Conservation (phyloP, 1,140 invertebrate genomes). For the Drosophila quadrilineata region DNA sequence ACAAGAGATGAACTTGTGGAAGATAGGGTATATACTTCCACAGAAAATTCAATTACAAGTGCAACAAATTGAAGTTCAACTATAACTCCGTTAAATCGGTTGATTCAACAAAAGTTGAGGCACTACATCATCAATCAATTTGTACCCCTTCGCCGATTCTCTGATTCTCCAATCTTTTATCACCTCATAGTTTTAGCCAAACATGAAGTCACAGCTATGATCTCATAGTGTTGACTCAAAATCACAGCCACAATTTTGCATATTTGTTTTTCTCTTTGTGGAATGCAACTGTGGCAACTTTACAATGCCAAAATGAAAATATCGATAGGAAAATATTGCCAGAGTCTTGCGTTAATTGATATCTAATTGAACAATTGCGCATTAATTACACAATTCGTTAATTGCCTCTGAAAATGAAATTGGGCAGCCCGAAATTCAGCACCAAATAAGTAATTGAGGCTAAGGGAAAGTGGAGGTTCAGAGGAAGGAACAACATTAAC, state of each 20-base stretch:
- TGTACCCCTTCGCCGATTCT: too few species aligned
- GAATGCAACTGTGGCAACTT: slow-evolving; percentile 18
- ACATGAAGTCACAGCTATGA: slow-evolving; percentile 44
- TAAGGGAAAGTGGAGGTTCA: slow-evolving; percentile 1
- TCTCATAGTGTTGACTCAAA: slow-evolving; percentile 45
- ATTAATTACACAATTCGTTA: slow-evolving; percentile 63
- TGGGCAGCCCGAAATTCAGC: slow-evolving; percentile 17
- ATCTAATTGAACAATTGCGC: slow-evolving; percentile 60
- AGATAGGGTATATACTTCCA: too few species aligned
- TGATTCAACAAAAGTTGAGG: too few species aligned
- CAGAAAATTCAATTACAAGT: too few species aligned
- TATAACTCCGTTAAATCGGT: too few species aligned
- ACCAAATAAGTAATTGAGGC: slow-evolving; percentile 1
- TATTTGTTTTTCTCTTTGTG: too few species aligned
- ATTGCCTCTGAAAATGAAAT: slow-evolving; percentile 63
- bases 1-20: background rate
- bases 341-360: slow-evolving; percentile 57
- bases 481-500: slow-evolving; percentile 16
- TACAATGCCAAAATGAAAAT: slow-evolving; percentile 16
- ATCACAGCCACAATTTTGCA: too few species aligned
- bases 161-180: too few species aligned
- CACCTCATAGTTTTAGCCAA: background rate
- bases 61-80: too few species aligned
- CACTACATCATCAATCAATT: too few species aligned
- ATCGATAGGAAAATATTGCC: slow-evolving; percentile 15